phyloP scores from a whole-genome alignment of 2,888 invertebrate genomes.

The Chrysolina americana region DNA sequence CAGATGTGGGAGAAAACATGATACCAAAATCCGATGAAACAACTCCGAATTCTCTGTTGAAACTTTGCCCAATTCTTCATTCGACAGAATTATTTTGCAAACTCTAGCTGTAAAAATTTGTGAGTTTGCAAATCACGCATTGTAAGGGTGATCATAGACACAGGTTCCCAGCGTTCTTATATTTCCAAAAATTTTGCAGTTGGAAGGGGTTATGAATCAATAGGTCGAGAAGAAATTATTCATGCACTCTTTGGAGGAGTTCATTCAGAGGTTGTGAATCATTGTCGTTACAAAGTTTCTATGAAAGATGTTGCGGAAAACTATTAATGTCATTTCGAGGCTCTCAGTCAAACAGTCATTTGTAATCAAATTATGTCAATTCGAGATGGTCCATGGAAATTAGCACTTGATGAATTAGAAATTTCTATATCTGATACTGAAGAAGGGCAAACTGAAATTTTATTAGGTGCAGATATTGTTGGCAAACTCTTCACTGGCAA shows the following conservation, averaged over 20 bases:
- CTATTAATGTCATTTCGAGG: conserved; percentile 7
- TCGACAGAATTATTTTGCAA: background rate
- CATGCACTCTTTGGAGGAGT: conserved; percentile 9
- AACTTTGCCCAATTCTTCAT: conserved; percentile 21
- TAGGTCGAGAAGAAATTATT: background rate
- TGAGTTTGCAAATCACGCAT: background rate
- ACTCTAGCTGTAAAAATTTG: conserved; percentile 8
- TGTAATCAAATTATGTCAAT: background rate
- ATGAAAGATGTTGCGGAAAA: background rate
- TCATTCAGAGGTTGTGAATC: background rate
- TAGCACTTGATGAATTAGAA: background rate
- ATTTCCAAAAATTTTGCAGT: conserved; percentile 11
- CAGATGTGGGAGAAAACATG: conserved; percentile 7
- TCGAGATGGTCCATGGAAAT: background rate
- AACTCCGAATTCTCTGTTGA: conserved; percentile 7
- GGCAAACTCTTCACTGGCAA: conserved; percentile 3
- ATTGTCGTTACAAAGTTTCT: background rate
- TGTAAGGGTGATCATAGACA: conserved; percentile 15
- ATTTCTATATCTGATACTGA: conserved; percentile 13
- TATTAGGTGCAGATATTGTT: conserved; percentile 12
- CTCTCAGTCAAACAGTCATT: background rate
- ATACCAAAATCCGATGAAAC: conserved; percentile 2
- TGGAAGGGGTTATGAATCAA: conserved; percentile 2
- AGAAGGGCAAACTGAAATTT: conserved; percentile 12
- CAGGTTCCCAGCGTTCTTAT: conserved; percentile 12